These are phyloP conservation scores for Hermaeophaga mercurialis DNA, from an alignment of 2,888 invertebrate genomes.

Conservation along the genomic window DNA sequence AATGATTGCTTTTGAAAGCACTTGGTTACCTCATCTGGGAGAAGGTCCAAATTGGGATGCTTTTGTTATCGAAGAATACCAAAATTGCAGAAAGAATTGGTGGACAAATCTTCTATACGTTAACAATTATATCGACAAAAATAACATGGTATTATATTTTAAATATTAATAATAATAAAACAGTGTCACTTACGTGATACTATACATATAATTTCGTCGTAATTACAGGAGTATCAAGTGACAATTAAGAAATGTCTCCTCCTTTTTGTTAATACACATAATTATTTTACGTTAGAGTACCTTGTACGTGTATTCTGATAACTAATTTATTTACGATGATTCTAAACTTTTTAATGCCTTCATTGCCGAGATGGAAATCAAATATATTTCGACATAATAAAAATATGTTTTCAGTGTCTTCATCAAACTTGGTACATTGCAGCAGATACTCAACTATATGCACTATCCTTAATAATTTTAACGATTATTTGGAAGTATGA, in stretches of 20 bases:
- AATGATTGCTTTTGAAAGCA: constrained; percentile 35
- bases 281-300: too few relatives aligned
- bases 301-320: too few relatives aligned
- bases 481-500: constrained; percentile 43
- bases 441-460: constrained; percentile 50
- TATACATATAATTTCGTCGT: too few relatives aligned
- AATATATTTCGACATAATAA: too few relatives aligned
- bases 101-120: constrained; percentile 48
- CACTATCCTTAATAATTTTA: constrained; percentile 44
- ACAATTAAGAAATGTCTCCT: too few relatives aligned
- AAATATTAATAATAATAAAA: too few relatives aligned
- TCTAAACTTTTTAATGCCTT: too few relatives aligned
- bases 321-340: too few relatives aligned
- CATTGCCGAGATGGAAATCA: too few relatives aligned
- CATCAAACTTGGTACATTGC: constrained; percentile 53
- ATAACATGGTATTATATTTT: constrained; percentile 44
- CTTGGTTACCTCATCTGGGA: constrained; percentile 38
- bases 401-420: constrained; percentile 49
- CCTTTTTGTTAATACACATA: too few relatives aligned
- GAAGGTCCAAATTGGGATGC: constrained; percentile 46
- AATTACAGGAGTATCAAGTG: too few relatives aligned
- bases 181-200: too few relatives aligned
- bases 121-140: constrained; percentile 44
- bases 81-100: constrained; percentile 47
- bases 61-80: constrained; percentile 41